Base-by-base conservation (phyloP, 1,140 invertebrate genomes). In the Thalassaphorura encarpata region DNA sequence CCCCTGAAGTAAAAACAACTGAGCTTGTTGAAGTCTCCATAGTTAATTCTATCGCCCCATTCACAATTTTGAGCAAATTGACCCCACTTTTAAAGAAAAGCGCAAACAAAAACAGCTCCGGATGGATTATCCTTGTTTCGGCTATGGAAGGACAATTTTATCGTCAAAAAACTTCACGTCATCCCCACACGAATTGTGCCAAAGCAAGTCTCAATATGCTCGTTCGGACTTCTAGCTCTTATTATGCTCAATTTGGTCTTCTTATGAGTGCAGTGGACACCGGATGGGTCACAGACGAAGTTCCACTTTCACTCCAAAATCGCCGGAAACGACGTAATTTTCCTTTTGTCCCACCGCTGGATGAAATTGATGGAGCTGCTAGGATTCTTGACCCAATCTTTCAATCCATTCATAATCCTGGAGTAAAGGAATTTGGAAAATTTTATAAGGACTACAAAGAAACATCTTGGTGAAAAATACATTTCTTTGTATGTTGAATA, bases 121-220 rank as follows among this genome's bases (percentile, higher is more conserved):
- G 28, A 16, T 42, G n/a, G 0, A 26, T 64, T 18, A 43, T 64
- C 15, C 52, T 62, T 24, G 62, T 64, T 2, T 64, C 62, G 11
- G 51, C 62, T 1, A 62, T 64, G 59, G 62, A 64, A 43, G 62
- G 62, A 6, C 47, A 58, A 46, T 64, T 64, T 46, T 16, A 42
- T 15, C 24, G 52, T n/a, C 19, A 50, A 19, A 64, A 64, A 57
- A 50, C 42, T 16, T 24, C 39, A 11, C 21, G 39, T 13, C 63
- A 65, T 51, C 60, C 63, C 13, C 63, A 65, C 36, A 65, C 63
- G 4, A 65, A 65, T 54, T 42, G 41, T 49, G 61, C 63, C 5
- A 65, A 65, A 52, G 63, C 63, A 0, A 50, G 58, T 3, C 46
- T 65, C 15, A 65, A 65, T 52, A 65, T 65, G 63, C 33, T 65